phyloP scores from a whole-genome alignment of 2,888 invertebrate genomes.

The Agonopterix alstromeriana region DNA sequence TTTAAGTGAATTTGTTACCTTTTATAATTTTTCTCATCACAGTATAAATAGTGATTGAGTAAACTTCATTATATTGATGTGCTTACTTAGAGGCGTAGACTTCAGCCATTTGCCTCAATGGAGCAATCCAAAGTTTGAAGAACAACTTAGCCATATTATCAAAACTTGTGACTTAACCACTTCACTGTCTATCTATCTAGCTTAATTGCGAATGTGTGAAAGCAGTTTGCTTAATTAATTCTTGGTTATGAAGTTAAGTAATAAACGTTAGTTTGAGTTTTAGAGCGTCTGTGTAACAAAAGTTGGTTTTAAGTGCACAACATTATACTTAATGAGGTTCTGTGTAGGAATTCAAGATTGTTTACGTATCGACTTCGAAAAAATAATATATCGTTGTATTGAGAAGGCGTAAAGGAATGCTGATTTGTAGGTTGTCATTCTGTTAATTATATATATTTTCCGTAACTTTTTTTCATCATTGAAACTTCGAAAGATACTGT shows the following conservation, averaged over 20 bases:
- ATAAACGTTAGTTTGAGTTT: not conserved
- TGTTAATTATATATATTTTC: too few relatives aligned
- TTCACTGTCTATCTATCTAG: constrained; percentile 3
- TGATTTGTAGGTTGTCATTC: too few relatives aligned
- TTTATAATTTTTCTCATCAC: constrained; percentile 6
- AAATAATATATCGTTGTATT: too few relatives aligned
- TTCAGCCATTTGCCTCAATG: constrained; percentile 28
- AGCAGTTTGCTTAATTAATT: not conserved
- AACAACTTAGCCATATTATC: constrained; percentile 21
- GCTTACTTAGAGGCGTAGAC: constrained; percentile 28
- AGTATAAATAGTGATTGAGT: constrained; percentile 20
- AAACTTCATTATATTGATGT: constrained; percentile 40
- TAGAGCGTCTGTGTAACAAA: too few relatives aligned
- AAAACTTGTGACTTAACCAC: constrained; percentile 11
- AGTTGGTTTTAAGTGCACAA: too few relatives aligned
- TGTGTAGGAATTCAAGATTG: too few relatives aligned
- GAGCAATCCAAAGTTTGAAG: constrained; percentile 26
- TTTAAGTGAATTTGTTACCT: not conserved
- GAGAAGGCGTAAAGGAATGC: too few relatives aligned
- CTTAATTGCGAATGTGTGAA: not conserved
- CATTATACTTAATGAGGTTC: too few relatives aligned
- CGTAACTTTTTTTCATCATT: too few relatives aligned
- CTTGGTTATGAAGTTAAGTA: not conserved
- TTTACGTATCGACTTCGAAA: too few relatives aligned
- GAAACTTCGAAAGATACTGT: too few relatives aligned